phyloP scores from a whole-genome alignment of 1,140 invertebrate species.

The Psilanteris sp. region DNA sequence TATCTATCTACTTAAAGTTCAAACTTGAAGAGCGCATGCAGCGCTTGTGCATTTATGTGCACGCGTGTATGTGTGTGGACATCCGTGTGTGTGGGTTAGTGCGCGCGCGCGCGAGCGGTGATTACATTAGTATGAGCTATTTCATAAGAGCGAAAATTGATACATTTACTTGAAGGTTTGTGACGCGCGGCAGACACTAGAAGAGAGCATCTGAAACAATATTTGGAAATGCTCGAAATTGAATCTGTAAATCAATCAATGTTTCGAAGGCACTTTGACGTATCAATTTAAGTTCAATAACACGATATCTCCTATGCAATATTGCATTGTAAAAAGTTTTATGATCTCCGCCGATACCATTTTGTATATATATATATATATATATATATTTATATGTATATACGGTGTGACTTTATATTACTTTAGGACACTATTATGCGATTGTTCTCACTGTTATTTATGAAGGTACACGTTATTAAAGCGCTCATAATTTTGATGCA shows the following conservation, averaged over 20 bases:
- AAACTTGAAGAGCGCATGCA: constrained; percentile 12
- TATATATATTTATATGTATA: too few species aligned
- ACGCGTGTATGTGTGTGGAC: not conserved
- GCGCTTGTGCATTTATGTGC: too few species aligned
- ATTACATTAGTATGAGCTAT: constrained; percentile 1
- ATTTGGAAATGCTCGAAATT: not conserved
- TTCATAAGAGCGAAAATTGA: not conserved
- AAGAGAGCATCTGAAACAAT: not conserved
- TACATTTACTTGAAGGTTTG: not conserved
- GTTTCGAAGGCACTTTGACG: constrained; percentile 6
- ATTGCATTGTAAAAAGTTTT: constrained; percentile 10
- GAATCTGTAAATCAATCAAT: constrained; percentile 9
- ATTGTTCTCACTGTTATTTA: constrained; percentile 8
- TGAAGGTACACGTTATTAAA: constrained; percentile 14
- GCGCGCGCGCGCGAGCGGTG: too few species aligned
- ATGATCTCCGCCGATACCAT: not conserved
- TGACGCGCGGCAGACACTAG: too few species aligned
- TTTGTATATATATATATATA: too few species aligned
- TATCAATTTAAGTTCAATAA: constrained; percentile 20
- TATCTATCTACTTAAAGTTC: constrained; percentile 21
- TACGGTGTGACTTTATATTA: constrained; percentile 4
- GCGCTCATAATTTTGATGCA: not conserved
- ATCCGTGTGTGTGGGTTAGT: too few species aligned
- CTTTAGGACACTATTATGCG: constrained; percentile 6
- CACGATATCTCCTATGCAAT: not conserved